A percentile compares a stretch with the other conserved stretches of the same genome.
Conservation (phyloP, 2,113 vertebrate species). For the Microtus pennsylvanicus region DNA sequence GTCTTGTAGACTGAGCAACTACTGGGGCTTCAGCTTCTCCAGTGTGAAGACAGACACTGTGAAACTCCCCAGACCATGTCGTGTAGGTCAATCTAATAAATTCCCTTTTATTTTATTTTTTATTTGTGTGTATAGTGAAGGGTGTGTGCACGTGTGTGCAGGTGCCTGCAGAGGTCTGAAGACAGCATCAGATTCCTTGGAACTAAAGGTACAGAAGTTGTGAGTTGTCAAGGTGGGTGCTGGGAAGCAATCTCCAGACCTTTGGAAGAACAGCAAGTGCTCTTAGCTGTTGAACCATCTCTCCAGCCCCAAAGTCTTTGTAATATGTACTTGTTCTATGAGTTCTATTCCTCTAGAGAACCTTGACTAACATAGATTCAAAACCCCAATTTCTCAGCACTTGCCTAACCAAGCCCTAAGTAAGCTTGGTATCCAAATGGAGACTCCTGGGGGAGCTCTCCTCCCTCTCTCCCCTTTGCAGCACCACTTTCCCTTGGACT, state of each 20-base stretch:
- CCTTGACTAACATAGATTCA: background rate
- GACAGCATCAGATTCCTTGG: background rate
- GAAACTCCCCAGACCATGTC: background rate
- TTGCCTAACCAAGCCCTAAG: background rate
- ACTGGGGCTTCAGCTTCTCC: no score
- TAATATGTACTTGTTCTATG: background rate
- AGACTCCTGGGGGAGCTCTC: background rate
- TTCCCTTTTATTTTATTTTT: background rate
- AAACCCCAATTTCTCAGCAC: background rate
- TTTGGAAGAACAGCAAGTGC: background rate
- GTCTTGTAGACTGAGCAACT: background rate
- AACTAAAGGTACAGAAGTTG: background rate
- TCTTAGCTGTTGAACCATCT: background rate
- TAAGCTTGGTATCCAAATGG: background rate
- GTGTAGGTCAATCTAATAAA: background rate
- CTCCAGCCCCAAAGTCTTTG: background rate
- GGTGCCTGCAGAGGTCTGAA: background rate
- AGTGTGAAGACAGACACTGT: background rate
- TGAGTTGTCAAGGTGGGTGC: background rate
- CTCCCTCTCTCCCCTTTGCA: background rate
- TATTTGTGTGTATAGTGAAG: background rate
- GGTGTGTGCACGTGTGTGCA: background rate
- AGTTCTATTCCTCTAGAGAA: background rate
- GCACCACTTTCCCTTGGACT: background rate
- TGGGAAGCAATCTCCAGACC: background rate